Base-by-base conservation (phyloP, 2,797 vertebrate species). In the Muraenolepis orangiensis region DNA sequence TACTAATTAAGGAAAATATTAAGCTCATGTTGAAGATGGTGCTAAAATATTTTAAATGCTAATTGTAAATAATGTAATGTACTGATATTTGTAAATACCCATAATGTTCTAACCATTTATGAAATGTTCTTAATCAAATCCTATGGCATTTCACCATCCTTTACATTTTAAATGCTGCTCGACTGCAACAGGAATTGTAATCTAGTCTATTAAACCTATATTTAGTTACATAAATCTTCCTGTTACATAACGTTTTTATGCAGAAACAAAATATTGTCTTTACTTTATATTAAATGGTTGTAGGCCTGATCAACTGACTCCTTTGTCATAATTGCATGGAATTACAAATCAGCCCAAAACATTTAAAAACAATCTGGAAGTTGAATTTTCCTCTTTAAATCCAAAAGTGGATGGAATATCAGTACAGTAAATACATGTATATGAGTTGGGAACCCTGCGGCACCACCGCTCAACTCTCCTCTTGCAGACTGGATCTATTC, bases 201-300 rank as follows among this genome's bases (percentile, higher is more conserved):
- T n/a, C n/a, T n/a, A n/a, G n/a, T 64, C 69, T 77, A 64, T 76
- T 69, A 69, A 69, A 51, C 67, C 66, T 74, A 74, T 74, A 74
- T 73, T 80, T 72, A 74, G 66, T 77, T 72, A 66, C 71, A 72
- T 38, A 75, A 72, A 79, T 79, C 71, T 77, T 78, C 51, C 34
- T 67, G 75, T 80, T 69, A 68, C 73, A 75, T 75, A 75, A 80
- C 80, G 76, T 76, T 71, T 76, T 83, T 78, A 77, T 76, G 72
- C 78, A 72, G 76, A 31, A 77, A 70, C 31, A 78, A 80, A 78
- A 51, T 51, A 72, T 77, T 80, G 71, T 73, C 69, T 78, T 78
- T 18, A 78, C 74, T 72, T 83, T 83, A 75, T 75, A 80, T 78
- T 80, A 79, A 83, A 83, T 77, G 46, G 74, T 70, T 40, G 71